Conservation (phyloP, 2,113 vertebrate species). For the Tetrax tetrax region DNA sequence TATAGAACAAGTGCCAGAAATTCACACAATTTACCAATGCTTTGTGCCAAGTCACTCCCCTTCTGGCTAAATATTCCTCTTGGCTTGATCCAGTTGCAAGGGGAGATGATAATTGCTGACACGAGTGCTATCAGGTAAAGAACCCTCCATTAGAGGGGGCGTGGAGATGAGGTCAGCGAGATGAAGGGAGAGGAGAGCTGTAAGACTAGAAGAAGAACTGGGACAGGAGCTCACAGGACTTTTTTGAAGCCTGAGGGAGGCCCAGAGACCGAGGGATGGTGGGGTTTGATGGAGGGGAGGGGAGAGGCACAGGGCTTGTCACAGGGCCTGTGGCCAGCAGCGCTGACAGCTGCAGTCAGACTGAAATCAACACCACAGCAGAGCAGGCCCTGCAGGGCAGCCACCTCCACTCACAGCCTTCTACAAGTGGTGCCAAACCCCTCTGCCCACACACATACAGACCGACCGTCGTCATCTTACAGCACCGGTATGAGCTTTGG, state of each 20-base stretch:
- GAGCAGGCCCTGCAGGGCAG: not conserved
- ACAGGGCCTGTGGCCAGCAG: not conserved
- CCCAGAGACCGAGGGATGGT: not conserved
- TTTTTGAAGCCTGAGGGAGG: not conserved
- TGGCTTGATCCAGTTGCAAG: not conserved
- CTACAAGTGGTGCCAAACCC: too few species aligned
- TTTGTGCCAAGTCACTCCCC: not conserved
- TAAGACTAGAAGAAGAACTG: not conserved
- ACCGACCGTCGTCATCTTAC: too few species aligned
- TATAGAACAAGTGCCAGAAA: not conserved
- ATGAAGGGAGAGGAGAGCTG: not conserved
- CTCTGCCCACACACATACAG: too few species aligned
- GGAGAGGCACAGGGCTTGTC: not conserved
- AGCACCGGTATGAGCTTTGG: not conserved
- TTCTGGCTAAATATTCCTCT: not conserved
- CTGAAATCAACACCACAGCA: not conserved
- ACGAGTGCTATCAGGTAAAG: not conserved
- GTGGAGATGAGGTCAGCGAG: not conserved
- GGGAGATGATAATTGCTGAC: not conserved
- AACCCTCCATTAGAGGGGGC: not conserved
- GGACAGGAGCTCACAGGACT: not conserved
- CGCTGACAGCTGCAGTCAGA: not conserved
- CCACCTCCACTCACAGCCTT: not conserved
- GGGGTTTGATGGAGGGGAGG: not conserved
- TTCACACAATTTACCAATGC: not conserved